Conservation (phyloP, 2,888 invertebrate genomes). For the Polyommatus iphigenia region DNA sequence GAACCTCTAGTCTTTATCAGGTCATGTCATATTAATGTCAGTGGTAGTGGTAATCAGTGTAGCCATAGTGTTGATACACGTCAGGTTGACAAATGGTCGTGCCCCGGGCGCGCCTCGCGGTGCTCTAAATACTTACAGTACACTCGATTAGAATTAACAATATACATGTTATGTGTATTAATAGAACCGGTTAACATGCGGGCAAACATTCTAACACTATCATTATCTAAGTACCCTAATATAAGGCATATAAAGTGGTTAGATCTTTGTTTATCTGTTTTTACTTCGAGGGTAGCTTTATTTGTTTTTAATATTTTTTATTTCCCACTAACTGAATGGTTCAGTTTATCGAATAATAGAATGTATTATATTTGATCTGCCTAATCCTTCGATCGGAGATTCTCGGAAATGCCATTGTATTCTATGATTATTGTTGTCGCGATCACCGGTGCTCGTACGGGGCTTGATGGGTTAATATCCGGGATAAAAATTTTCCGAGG, state of each 20-base stretch:
- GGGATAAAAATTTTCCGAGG: too few relatives aligned
- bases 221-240: not conserved
- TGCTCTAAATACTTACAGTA: conserved; percentile 7
- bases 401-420: too few relatives aligned
- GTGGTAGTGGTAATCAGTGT: not conserved
- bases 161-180: not conserved
- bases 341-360: too few relatives aligned
- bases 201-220: not conserved
- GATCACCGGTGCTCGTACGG: too few relatives aligned
- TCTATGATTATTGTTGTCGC: too few relatives aligned
- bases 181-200: conserved; percentile 6
- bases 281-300: too few relatives aligned
- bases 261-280: too few relatives aligned
- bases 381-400: too few relatives aligned
- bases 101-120: conserved; percentile 2
- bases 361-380: too few relatives aligned
- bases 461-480: too few relatives aligned
- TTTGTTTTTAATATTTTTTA: too few relatives aligned
- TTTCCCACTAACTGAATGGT: too few relatives aligned
- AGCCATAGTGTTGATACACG: not conserved
- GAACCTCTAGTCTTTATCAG: not conserved
- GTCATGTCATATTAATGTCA: conserved; percentile 3
- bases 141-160: not conserved
- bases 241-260: not conserved
- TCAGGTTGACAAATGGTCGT: not conserved